These are phyloP conservation scores for Etia nguti DNA, from an alignment of 2,113 vertebrate genomes.

Conservation along the genomic window DNA sequence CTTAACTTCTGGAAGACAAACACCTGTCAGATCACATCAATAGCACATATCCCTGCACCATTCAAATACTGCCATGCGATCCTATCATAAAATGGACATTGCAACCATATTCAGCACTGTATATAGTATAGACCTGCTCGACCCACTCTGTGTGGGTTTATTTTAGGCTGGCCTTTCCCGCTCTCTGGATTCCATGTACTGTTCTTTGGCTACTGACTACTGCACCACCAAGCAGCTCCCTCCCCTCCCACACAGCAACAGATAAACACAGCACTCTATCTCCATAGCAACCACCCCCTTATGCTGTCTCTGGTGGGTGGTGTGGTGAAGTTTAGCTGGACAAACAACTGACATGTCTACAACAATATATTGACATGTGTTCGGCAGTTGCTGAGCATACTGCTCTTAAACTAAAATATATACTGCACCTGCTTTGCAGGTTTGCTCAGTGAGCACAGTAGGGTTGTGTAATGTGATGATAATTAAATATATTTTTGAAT, in stretches of 20 bases:
- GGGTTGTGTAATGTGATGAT: not conserved
- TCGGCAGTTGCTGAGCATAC: not conserved
- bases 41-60: not conserved
- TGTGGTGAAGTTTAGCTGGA: conserved; percentile 10
- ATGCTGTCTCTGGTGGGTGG: conserved; percentile 17
- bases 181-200: conserved; percentile 58
- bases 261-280: conserved; percentile 54
- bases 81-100: conserved; percentile 36
- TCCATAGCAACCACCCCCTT: conserved; percentile 53
- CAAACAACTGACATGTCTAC: conserved; percentile 34
- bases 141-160: conserved; percentile 53
- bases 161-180: conserved; percentile 67
- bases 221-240: not conserved
- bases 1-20: not conserved
- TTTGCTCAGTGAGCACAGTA: not conserved
- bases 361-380: not conserved
- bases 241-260: conserved; percentile 34
- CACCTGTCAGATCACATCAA: conserved; percentile 4
- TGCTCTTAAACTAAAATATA: conserved; percentile 2
- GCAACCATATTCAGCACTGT: conserved; percentile 59
- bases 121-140: not conserved
- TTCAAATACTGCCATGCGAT: conserved; percentile 10
- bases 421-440: not conserved
- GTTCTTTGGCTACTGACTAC: conserved; percentile 58
- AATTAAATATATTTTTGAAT: not conserved